These are phyloP conservation scores for Parotia lawesii DNA, from an alignment of 2,113 vertebrate species.

Conservation along the genomic window DNA sequence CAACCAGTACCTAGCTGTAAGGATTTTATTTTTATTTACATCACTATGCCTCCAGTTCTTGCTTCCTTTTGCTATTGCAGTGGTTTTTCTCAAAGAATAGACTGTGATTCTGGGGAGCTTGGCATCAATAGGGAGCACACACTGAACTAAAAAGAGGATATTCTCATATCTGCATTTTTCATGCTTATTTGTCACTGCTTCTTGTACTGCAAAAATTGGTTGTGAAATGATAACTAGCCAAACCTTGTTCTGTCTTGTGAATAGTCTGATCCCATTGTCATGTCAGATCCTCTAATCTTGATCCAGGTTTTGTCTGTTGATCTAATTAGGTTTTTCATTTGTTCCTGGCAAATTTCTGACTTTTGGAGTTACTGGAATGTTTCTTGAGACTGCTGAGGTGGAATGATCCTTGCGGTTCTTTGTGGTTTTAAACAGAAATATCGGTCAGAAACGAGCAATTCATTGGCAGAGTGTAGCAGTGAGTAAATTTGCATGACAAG, in stretches of 20 bases:
- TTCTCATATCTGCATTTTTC: neutral
- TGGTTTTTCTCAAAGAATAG: neutral
- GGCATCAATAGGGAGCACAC: neutral
- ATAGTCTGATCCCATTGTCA: neutral
- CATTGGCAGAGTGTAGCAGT: neutral
- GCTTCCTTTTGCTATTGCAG: neutral
- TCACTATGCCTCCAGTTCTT: neutral
- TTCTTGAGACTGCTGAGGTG: constrained; percentile 35
- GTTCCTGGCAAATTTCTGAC: constrained; percentile 46
- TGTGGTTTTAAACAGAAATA: constrained; percentile 63
- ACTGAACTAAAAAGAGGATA: neutral
- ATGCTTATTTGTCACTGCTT: neutral
- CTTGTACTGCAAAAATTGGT: neutral
- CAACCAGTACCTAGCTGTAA: neutral
- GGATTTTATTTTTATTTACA: neutral
- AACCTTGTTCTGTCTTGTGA: neutral
- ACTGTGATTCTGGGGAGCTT: neutral
- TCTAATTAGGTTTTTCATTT: constrained; percentile 52
- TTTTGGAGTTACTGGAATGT: constrained; percentile 25
- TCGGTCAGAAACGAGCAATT: constrained; percentile 29
- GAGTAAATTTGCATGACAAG: neutral
- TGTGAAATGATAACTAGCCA: neutral
- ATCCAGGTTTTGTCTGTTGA: constrained; percentile 6
- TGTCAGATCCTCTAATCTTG: neutral
- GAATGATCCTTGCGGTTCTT: constrained; percentile 37